Conservation (phyloP, 2,888 invertebrate genomes). For the Dichetophora obliterata region DNA sequence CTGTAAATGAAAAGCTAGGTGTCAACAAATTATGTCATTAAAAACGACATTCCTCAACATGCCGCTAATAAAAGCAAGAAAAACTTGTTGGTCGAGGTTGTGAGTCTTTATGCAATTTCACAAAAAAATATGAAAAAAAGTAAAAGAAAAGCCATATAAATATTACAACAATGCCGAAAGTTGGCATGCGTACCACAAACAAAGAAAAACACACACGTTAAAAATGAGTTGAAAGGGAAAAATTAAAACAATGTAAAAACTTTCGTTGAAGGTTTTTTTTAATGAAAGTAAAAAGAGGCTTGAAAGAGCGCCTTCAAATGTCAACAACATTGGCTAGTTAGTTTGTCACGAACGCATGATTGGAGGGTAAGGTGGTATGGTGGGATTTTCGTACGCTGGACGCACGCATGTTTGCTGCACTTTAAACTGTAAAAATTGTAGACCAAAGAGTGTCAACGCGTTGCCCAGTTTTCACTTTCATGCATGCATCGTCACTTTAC, state of each 20-base stretch:
- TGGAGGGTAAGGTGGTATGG: neutral
- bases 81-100: too few species aligned
- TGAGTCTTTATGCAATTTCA: too few species aligned
- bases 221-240: neutral
- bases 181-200: too few species aligned
- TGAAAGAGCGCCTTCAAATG: too few species aligned
- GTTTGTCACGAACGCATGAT: neutral
- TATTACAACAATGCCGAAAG: too few species aligned
- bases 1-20: too few species aligned
- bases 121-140: too few species aligned
- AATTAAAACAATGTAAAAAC: neutral
- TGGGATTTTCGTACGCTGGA: neutral
- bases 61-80: neutral
- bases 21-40: neutral
- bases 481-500: neutral
- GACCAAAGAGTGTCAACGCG: neutral
- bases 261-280: neutral
- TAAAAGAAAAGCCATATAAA: too few species aligned
- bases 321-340: too few species aligned
- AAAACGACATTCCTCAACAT: neutral
- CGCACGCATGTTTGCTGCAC: neutral
- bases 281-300: neutral
- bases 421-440: neutral
- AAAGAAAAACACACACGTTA: too few species aligned
- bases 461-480: slow-evolving; percentile 8